These are phyloP conservation scores for Aphelenchoides fujianensis DNA, from an alignment of 1,140 invertebrate genomes.

Conservation along the genomic window DNA sequence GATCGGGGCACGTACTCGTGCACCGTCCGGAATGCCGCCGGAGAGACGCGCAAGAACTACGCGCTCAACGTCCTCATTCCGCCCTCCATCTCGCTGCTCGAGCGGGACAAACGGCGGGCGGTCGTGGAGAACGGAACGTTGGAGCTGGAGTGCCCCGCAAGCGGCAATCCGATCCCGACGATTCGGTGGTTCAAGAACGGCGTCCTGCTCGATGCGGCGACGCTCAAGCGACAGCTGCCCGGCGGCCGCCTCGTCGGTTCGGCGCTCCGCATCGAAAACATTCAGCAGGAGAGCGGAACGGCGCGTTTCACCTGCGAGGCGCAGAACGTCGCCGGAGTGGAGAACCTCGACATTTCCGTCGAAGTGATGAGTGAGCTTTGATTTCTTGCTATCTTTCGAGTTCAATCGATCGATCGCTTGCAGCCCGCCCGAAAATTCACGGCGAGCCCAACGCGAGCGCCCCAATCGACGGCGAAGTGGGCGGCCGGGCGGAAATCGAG, in stretches of 20 bases:
- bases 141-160: constrained; percentile 55
- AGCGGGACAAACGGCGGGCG: constrained; percentile 66
- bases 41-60: constrained; percentile 40
- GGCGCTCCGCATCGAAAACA: constrained; percentile 20
- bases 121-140: constrained; percentile 67
- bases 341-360: constrained; percentile 60
- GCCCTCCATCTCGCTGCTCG: constrained; percentile 45
- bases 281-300: constrained; percentile 12
- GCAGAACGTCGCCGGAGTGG: constrained; percentile 63
- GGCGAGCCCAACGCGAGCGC: constrained; percentile 45
- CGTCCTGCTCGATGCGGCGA: constrained; percentile 53
- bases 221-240: background rate
- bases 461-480: constrained; percentile 58
- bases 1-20: constrained; percentile 23
- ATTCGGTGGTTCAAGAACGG: constrained; percentile 82
- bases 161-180: constrained; percentile 73
- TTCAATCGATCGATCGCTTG: constrained; percentile 25
- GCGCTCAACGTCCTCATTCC: constrained; percentile 44
- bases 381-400: too few species aligned
- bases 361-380: constrained; percentile 64
- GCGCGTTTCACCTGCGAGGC: constrained; percentile 52
- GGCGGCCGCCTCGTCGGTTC: constrained; percentile 15
- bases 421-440: constrained; percentile 63
- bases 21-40: too few species aligned
- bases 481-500: constrained; percentile 54